Conservation (phyloP, 2,797 vertebrate genomes). For the Otus scops region DNA sequence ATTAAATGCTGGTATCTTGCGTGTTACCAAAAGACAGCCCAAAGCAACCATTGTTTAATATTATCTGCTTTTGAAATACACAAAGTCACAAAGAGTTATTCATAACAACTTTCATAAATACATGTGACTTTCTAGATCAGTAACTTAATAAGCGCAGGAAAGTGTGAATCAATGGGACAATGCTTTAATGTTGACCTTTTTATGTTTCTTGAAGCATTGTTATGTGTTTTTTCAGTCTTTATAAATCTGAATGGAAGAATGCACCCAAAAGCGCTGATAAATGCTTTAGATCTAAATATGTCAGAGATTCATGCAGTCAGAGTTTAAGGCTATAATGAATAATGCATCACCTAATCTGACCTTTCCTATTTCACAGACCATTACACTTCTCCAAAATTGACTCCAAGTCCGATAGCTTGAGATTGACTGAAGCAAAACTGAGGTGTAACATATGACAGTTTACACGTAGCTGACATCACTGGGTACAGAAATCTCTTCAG, state of each 20-base stretch:
- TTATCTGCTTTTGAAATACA: not conserved
- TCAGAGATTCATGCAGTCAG: not conserved
- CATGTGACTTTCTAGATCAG: not conserved
- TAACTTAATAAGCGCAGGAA: not conserved
- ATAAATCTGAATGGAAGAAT: not conserved
- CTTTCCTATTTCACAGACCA: conserved; percentile 2
- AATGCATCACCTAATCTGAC: not conserved
- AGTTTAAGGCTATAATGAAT: not conserved
- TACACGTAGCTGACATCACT: accelerated
- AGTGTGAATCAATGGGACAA: not conserved
- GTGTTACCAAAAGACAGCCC: not conserved
- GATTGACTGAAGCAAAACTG: not conserved
- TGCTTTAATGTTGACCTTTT: not conserved
- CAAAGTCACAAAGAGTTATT: not conserved
- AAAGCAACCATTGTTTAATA: not conserved
- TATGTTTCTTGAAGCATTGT: not conserved
- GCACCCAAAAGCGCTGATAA: not conserved
- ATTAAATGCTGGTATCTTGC: not conserved
- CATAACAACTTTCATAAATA: not conserved
- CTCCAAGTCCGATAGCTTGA: not conserved
- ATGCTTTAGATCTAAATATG: not conserved
- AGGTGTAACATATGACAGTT: accelerated
- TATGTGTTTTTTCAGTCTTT: not conserved
- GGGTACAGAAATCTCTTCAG: not conserved
- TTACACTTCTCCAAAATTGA: not conserved